A percentile compares a stretch with the other conserved stretches of the same genome.
These are phyloP conservation scores for Embiotoca jacksoni DNA, from an alignment of 2,113 vertebrate genomes.

Conservation along the genomic window DNA sequence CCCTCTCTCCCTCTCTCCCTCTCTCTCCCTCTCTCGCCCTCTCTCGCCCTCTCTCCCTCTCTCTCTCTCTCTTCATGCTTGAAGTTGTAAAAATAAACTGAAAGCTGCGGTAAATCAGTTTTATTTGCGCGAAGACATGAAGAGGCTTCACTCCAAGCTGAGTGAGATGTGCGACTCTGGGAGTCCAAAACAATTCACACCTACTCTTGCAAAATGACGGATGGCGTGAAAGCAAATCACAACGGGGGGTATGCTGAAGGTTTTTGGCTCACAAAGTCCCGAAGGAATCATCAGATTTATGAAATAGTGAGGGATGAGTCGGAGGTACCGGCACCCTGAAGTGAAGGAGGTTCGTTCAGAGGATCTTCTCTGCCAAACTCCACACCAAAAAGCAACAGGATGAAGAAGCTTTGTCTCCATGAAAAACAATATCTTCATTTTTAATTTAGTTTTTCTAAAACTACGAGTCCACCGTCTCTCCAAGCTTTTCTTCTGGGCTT, in stretches of 20 bases:
- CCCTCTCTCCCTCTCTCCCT: no score
- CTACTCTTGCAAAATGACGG: conserved; percentile 21
- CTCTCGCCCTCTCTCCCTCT: no score
- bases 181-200: conserved; percentile 21
- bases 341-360: no score
- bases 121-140: conserved; percentile 19
- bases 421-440: no score
- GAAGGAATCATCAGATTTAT: conserved; percentile 25
- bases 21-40: no score
- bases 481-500: background rate
- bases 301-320: conserved; percentile 43
- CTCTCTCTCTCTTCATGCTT: background rate
- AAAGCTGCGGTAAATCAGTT: conserved; percentile 39
- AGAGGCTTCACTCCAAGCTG: conserved; percentile 1
- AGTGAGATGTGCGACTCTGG: conserved; percentile 7
- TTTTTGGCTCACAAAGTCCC: conserved; percentile 20
- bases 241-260: conserved; percentile 18
- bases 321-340: background rate
- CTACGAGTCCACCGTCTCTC: no score
- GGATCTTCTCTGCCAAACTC: background rate
- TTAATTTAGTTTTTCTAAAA: no score
- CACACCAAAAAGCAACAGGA: no score
- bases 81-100: conserved; percentile 49
- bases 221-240: conserved; percentile 32
- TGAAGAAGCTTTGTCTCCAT: no score